Conservation (phyloP, 2,113 vertebrate species). For the Sciurus niger region DNA sequence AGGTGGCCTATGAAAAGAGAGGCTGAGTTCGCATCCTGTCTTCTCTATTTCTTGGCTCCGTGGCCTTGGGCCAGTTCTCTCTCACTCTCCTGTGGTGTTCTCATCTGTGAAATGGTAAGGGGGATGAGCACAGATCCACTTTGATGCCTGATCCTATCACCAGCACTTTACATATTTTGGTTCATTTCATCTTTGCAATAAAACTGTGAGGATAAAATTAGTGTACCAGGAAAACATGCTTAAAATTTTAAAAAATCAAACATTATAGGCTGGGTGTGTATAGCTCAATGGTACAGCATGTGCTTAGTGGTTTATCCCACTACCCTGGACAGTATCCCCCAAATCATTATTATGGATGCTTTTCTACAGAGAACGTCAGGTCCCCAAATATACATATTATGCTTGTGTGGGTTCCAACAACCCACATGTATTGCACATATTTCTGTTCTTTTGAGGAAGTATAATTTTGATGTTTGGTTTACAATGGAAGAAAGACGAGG, state of each 20-base stretch:
- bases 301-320: background rate
- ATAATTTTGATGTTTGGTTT: conserved; percentile 14
- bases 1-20: background rate
- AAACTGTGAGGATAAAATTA: conserved; percentile 1
- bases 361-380: background rate
- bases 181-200: background rate
- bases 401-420: background rate
- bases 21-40: background rate
- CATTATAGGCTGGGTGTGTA: background rate
- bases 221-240: background rate
- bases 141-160: background rate
- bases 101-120: background rate
- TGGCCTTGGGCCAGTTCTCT: background rate
- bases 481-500: background rate
- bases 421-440: background rate
- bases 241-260: background rate
- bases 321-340: background rate
- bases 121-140: background rate
- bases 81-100: background rate
- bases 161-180: background rate
- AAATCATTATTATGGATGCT: background rate
- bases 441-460: conserved; percentile 1
- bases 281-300: background rate
- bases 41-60: background rate
- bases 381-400: background rate